Conservation (phyloP, 2,113 vertebrate genomes). For the Pterocles burchelli region DNA sequence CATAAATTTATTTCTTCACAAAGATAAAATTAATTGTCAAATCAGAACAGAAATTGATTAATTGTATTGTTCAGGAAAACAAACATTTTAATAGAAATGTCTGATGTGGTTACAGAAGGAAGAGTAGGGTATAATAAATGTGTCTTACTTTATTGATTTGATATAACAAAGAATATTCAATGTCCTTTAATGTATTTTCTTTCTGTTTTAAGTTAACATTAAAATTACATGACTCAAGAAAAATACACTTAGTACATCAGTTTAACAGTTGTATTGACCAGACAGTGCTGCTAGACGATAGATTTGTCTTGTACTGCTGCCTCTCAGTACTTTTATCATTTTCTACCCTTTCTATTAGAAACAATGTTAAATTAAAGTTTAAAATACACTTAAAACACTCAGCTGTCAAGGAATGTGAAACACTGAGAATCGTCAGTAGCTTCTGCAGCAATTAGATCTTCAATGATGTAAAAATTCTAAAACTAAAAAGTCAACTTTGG, state of each 20-base stretch:
- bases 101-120: not conserved
- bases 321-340: not conserved
- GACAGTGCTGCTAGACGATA: not conserved
- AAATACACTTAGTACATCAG: not conserved
- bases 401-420: not conserved
- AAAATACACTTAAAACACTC: not conserved
- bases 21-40: not conserved
- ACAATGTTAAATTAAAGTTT: not conserved
- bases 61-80: not conserved
- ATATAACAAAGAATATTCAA: slow-evolving; percentile 1
- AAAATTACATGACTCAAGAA: not conserved
- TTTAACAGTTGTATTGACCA: not conserved
- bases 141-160: not conserved
- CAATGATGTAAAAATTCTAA: not conserved
- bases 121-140: not conserved
- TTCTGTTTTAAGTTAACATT: not conserved
- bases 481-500: not conserved
- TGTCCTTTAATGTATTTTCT: not conserved
- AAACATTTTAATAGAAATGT: not conserved
- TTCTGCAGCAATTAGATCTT: not conserved
- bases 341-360: not conserved
- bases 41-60: not conserved
- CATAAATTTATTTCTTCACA: not conserved
- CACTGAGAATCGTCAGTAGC: accelerated
- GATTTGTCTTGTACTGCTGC: not conserved